These are phyloP conservation scores for Ligdia adustata DNA, from an alignment of 2,888 invertebrate genomes.

Conservation along the genomic window DNA sequence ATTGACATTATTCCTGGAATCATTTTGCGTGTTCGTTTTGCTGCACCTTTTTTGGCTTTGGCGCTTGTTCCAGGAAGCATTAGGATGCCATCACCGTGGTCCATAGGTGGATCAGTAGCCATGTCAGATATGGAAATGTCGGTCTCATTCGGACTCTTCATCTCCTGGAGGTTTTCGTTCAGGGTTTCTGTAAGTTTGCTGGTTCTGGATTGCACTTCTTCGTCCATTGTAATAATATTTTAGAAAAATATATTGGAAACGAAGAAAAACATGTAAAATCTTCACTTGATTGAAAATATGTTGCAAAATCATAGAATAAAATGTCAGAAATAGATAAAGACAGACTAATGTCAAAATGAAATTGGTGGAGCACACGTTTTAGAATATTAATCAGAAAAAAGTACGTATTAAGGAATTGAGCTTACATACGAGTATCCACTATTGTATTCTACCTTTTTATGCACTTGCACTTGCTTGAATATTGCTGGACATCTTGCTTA, in stretches of 20 bases:
- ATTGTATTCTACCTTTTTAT: too few species aligned
- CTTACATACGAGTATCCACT: too few species aligned
- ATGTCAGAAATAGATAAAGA: not conserved
- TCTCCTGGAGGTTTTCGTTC: not conserved
- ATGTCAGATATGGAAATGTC: not conserved
- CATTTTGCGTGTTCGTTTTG: not conserved
- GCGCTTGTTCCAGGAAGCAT: not conserved
- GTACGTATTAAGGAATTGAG: too few species aligned
- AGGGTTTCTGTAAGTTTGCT: not conserved
- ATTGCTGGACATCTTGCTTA: too few species aligned
- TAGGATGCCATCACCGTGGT: not conserved
- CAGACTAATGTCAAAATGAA: not conserved
- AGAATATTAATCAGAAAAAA: not conserved
- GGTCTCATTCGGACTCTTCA: not conserved
- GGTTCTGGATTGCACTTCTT: not conserved
- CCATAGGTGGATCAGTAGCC: not conserved
- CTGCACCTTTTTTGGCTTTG: not conserved
- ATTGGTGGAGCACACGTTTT: not conserved
- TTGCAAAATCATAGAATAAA: slow-evolving; percentile 14
- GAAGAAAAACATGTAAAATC: slow-evolving; percentile 8
- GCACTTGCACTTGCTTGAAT: too few species aligned
- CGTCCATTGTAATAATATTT: slow-evolving; percentile 15
- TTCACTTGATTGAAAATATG: slow-evolving; percentile 1
- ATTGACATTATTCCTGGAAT: not conserved
- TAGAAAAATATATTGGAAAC: slow-evolving; percentile 10